These are phyloP conservation scores for Scolopax bukidnonensis DNA, from an alignment of 2,797 vertebrate species.

Conservation along the genomic window DNA sequence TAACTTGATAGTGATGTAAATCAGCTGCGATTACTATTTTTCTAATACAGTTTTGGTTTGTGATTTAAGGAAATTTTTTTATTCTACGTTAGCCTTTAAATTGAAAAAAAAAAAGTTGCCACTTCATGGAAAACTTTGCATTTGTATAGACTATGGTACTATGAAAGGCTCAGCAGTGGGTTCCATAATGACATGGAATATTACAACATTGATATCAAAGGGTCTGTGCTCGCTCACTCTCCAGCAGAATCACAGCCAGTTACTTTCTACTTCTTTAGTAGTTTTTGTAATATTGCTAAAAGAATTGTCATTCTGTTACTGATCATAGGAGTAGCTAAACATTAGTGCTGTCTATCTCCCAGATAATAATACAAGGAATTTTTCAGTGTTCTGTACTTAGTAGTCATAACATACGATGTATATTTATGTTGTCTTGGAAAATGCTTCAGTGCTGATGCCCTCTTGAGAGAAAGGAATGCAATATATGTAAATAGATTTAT, in stretches of 20 bases:
- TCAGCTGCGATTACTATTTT: not conserved
- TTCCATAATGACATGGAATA: not conserved
- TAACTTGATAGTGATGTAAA: not conserved
- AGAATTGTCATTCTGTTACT: not conserved
- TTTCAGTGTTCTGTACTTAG: not conserved
- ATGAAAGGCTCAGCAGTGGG: not conserved
- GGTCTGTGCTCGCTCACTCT: not conserved
- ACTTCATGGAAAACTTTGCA: not conserved
- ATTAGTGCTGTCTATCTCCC: not conserved
- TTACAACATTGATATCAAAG: not conserved
- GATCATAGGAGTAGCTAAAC: not conserved
- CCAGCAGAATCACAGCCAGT: not conserved
- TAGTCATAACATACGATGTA: not conserved
- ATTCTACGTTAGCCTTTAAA: not conserved
- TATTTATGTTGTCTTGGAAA: not conserved
- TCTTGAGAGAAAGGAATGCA: not conserved
- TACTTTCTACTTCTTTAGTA: not conserved
- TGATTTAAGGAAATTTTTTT: not conserved
- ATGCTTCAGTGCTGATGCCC: not conserved
- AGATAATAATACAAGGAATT: not conserved
- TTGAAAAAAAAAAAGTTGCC: not conserved
- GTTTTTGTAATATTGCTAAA: not conserved
- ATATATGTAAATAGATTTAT: not conserved
- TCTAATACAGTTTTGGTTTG: not conserved
- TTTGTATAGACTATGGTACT: not conserved